Conservation (phyloP, 2,797 vertebrate genomes). For the Leucoraja ocellata region DNA sequence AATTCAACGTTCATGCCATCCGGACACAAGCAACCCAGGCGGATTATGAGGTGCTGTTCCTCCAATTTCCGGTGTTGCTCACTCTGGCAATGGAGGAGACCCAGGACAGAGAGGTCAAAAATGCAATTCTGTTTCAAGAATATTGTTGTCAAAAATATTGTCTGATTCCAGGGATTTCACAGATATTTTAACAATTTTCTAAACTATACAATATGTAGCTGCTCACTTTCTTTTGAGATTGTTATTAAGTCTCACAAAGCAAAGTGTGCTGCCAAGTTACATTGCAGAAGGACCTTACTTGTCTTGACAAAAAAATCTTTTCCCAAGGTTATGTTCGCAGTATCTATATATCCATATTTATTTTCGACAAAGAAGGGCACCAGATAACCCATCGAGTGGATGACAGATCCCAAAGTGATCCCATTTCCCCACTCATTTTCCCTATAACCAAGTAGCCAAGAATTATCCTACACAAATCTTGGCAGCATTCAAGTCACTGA, state of each 20-base stretch:
- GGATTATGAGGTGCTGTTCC: no score
- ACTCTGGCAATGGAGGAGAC: no score
- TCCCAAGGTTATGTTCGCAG: neutral
- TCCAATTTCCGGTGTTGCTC: no score
- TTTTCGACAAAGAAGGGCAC: no score
- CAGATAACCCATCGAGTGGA: no score
- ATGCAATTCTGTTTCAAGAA: neutral
- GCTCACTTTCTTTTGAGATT: neutral
- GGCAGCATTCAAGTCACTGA: neutral
- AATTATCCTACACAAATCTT: neutral
- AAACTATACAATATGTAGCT: neutral
- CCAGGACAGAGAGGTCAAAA: no score
- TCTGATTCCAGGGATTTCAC: neutral
- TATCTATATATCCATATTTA: no score
- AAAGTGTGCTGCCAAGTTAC: neutral
- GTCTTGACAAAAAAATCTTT: neutral
- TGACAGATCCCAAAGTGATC: no score
- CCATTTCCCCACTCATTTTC: no score
- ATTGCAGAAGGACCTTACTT: neutral
- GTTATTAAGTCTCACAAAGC: neutral
- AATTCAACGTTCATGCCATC: no score
- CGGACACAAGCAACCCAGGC: no score
- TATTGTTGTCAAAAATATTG: slow-evolving; percentile 2
- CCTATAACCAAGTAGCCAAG: neutral
- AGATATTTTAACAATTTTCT: neutral